These are phyloP conservation scores for Apus apus DNA, from an alignment of 2,113 vertebrate genomes.

Conservation along the genomic window DNA sequence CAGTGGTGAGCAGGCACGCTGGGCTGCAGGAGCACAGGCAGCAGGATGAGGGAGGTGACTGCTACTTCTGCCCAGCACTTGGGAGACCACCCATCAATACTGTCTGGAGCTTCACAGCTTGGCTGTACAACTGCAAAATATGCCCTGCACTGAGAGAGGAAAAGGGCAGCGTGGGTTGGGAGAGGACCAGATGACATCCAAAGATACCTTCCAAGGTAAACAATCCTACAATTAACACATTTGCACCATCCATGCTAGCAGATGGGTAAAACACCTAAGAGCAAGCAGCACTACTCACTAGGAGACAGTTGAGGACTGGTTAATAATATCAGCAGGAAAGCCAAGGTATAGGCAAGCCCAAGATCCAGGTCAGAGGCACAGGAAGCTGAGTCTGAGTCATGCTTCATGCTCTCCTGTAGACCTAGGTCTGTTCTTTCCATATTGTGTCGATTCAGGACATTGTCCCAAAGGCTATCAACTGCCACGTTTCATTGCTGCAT, in stretches of 20 bases:
- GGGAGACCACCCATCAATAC: fast-evolving
- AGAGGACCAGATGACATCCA: not conserved
- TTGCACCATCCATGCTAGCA: not conserved
- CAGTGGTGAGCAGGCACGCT: fast-evolving
- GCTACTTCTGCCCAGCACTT: not conserved
- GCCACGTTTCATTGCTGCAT: not conserved
- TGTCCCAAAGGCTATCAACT: conserved; percentile 3
- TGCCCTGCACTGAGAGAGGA: not conserved
- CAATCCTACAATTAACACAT: not conserved
- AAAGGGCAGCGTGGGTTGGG: fast-evolving
- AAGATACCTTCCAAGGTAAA: conserved; percentile 4
- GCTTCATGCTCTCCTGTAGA: not conserved
- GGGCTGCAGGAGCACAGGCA: not conserved
- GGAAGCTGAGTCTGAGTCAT: not conserved
- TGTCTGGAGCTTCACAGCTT: not conserved
- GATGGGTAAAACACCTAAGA: not conserved
- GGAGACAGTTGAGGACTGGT: not conserved
- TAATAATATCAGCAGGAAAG: not conserved
- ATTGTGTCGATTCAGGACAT: conserved; percentile 34
- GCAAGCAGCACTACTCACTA: not conserved
- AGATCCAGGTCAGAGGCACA: not conserved
- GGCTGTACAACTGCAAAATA: not conserved
- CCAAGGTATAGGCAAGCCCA: not conserved
- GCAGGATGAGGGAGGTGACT: not conserved
- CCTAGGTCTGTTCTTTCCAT: not conserved